Evolutionary conservation across 2,113 vertebrate genomes (phyloP), one percentile per base, ranked within the genome.

Genomic region (Lepisosteus osseus): DNA sequence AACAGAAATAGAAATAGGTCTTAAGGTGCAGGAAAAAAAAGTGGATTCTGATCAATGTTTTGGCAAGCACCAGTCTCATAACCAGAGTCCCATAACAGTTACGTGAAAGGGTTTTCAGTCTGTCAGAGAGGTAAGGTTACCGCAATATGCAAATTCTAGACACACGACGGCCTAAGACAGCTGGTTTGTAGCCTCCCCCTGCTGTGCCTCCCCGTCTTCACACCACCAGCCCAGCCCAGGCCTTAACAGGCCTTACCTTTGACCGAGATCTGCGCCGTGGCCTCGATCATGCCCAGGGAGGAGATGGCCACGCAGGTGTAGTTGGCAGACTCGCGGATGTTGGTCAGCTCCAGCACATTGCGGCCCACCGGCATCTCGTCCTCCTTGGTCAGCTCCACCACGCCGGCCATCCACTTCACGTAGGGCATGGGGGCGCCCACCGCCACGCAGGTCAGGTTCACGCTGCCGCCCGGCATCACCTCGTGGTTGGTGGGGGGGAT

Each of bases 251-350:
- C 17, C 89, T 88, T 74, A 97, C 97, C 97, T 96, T 98, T 99
- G 74, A 99, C 96, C 4, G 89, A 94, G 83, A 99, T 95, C 83
- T 98, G 96, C 47, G 97, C 97, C 0, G 91, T 95, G 72, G 97
- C 95, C 78, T 98, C 94, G 0, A 99, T 99, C 90, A 96, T 93
- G 61, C 97, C 97, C 1, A 99, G 86, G 0, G 95, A 95, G 15
- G 97, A 99, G 73, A 96, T 96, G 76, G 97, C 97, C 86, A 98
- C 94, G 0, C 97, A 99, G 77, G 97, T 99, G 80, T 97, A 99
- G 86, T 98, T 99, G 83, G 93, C 92, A 0, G 97, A 98, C 7
- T 95, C 94, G 3, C 93, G 44, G 61, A 99, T 95, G 77, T 94
- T 95, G 81, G 86, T 94, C 69, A 99, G 90, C 83, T 98, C 95